phyloP scores from a whole-genome alignment of 2,797 vertebrate species.

The Aeoliscus strigatus region DNA sequence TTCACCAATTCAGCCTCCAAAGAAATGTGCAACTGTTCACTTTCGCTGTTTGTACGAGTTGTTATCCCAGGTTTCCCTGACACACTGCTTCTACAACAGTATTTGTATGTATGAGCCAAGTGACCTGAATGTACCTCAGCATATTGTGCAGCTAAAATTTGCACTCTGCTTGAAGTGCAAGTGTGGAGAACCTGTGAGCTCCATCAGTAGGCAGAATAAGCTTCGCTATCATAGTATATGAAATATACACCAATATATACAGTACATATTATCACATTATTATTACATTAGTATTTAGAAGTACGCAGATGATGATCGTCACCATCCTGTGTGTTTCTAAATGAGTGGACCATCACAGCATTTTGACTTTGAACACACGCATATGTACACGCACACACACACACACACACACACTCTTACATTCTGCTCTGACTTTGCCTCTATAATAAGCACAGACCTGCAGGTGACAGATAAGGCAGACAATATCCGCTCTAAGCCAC shows the following conservation, averaged over 20 bases:
- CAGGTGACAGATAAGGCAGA: constrained; percentile 74
- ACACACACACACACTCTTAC: constrained; percentile 21
- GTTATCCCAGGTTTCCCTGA: constrained; percentile 9
- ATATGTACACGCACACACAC: constrained; percentile 5
- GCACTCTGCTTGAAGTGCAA: too few relatives aligned
- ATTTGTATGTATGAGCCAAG: constrained; percentile 16
- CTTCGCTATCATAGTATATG: too few relatives aligned
- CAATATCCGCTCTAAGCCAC: constrained; percentile 65
- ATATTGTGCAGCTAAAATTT: constrained; percentile 18
- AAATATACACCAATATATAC: too few relatives aligned
- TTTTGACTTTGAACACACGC: constrained; percentile 22
- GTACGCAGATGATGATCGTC: constrained; percentile 2
- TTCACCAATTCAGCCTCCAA: constrained; percentile 11
- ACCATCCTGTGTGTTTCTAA: constrained; percentile 7
- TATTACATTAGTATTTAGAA: too few relatives aligned
- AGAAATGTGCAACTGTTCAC: constrained; percentile 2
- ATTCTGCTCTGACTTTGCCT: constrained; percentile 53
- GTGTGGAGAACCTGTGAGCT: constrained; percentile 4
- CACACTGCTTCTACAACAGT: constrained; percentile 14
- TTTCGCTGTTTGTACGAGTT: constrained; percentile 1
- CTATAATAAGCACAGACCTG: constrained; percentile 73
- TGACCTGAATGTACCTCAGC: constrained; percentile 18
- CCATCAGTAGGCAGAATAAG: too few relatives aligned
- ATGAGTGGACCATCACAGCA: constrained; percentile 12
- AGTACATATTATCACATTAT: too few relatives aligned